These are phyloP conservation scores for Carposina sasakii DNA, from an alignment of 1,140 invertebrate species.

Conservation along the genomic window DNA sequence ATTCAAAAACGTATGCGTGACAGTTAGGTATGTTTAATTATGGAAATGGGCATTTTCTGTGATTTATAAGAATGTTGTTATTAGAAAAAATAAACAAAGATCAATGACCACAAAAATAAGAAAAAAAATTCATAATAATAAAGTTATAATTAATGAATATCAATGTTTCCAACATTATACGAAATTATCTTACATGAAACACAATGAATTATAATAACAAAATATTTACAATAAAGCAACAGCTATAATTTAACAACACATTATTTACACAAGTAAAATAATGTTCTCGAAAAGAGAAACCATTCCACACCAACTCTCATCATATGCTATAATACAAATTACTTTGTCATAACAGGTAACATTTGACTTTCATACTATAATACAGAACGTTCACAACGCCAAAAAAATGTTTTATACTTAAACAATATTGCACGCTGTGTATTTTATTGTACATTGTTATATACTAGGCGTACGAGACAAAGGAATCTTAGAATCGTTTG, in stretches of 20 bases:
- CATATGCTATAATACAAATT: constrained; percentile 63
- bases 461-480: constrained; percentile 48
- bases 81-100: background rate
- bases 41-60: too few species aligned
- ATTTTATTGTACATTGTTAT: constrained; percentile 54
- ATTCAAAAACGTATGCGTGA: too few species aligned
- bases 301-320: constrained; percentile 33
- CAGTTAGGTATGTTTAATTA: too few species aligned
- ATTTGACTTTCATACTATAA: constrained; percentile 70
- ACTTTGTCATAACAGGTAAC: constrained; percentile 72
- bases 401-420: constrained; percentile 60
- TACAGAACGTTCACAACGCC: constrained; percentile 71
- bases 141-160: constrained; percentile 39
- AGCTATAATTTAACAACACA: constrained; percentile 67
- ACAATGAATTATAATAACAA: constrained; percentile 56
- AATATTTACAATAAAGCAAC: constrained; percentile 70
- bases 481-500: constrained; percentile 40
- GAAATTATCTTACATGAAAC: constrained; percentile 50
- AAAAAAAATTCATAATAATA: constrained; percentile 33
- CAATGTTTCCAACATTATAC: constrained; percentile 47
- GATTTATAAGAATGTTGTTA: too few species aligned
- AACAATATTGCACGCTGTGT: constrained; percentile 66
- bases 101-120: constrained; percentile 15
- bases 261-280: constrained; percentile 57
- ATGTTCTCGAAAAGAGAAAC: constrained; percentile 34